Evolutionary conservation across 2,888 invertebrate genomes (phyloP).

Genomic region (Cenopis cana): DNA sequence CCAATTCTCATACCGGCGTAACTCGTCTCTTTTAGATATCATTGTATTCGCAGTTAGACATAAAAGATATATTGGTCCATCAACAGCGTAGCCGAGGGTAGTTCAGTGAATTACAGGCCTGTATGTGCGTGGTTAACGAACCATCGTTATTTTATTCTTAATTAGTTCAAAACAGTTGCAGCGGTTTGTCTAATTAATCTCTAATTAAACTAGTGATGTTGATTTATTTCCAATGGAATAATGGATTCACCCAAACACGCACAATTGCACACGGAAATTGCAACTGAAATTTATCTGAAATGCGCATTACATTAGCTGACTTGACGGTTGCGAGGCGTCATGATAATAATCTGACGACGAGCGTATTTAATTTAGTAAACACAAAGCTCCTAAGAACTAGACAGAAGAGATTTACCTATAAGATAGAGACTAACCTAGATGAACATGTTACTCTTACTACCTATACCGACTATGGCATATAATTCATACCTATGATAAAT

Average conservation of each 20-base stretch:
- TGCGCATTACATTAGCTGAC: neutral
- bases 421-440: neutral
- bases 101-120: neutral
- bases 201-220: conserved; percentile 53
- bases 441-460: too few species aligned
- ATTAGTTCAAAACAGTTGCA: conserved; percentile 27
- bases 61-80: neutral
- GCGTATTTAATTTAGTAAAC: neutral
- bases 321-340: neutral
- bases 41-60: neutral
- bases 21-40: neutral
- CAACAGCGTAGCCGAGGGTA: neutral
- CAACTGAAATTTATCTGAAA: neutral
- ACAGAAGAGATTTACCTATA: neutral
- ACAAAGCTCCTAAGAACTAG: neutral
- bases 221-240: conserved; percentile 48
- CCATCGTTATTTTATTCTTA: conserved; percentile 24
- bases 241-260: conserved; percentile 19
- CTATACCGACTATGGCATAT: too few species aligned
- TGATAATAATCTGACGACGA: neutral
- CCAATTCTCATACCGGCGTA: neutral
- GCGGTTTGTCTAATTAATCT: conserved; percentile 57
- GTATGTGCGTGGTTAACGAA: conserved; percentile 12
- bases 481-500: too few species aligned
- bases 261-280: conserved; percentile 5